Conservation (phyloP, 2,797 vertebrate genomes). For the Helarctos malayanus region DNA sequence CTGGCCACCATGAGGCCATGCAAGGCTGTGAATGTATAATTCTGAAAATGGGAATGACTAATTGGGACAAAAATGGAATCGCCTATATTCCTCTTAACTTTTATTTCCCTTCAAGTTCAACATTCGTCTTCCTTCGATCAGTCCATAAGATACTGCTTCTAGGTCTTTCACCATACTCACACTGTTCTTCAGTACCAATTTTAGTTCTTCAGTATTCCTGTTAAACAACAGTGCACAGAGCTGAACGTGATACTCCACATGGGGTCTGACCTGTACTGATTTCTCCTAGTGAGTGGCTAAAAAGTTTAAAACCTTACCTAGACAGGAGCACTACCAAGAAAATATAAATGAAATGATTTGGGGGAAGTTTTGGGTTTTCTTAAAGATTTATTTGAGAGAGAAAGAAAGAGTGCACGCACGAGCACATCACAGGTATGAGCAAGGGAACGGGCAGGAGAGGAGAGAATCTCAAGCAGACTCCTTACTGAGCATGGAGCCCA, state of each 20-base stretch:
- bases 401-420: not conserved
- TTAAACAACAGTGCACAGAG: not conserved
- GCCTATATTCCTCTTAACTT: not conserved
- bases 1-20: not conserved
- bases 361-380: not conserved
- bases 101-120: not conserved
- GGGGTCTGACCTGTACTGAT: not conserved
- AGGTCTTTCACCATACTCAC: not conserved
- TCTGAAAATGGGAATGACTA: not conserved
- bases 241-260: not conserved
- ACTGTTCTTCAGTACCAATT: not conserved
- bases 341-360: slow-evolving; percentile 19
- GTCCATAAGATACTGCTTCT: not conserved
- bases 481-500: not conserved
- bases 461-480: not conserved
- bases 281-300: not conserved
- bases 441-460: not conserved
- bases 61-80: not conserved
- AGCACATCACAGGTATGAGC: not conserved
- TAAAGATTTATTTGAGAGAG: not conserved
- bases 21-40: not conserved
- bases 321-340: not conserved
- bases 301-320: not conserved
- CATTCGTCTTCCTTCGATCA: not conserved
- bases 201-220: not conserved